These are phyloP conservation scores for Drosophila paulistorum DNA, from an alignment of 1,140 invertebrate species.

Conservation along the genomic window DNA sequence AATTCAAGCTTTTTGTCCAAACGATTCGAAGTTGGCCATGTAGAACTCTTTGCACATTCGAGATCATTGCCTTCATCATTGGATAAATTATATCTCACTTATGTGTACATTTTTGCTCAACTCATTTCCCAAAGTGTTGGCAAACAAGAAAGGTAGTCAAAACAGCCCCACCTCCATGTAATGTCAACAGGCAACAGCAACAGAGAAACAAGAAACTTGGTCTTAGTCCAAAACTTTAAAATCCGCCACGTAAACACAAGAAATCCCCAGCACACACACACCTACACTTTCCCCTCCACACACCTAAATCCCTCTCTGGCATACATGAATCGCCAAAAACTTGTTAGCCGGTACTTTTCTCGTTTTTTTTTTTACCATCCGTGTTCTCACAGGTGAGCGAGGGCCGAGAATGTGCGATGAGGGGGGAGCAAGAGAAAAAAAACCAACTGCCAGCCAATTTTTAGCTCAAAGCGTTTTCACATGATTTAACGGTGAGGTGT, in stretches of 20 bases:
- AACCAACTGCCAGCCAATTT: slow-evolving; percentile 46
- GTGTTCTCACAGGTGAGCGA: slow-evolving; percentile 17
- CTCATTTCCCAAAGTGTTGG: slow-evolving; percentile 3
- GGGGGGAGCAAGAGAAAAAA: not conserved
- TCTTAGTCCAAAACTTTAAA: slow-evolving; percentile 37
- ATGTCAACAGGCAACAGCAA: slow-evolving; percentile 28
- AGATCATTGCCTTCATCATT: not conserved
- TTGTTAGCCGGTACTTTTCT: slow-evolving; percentile 25
- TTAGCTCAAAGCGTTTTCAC: slow-evolving; percentile 62
- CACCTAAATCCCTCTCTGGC: slow-evolving; percentile 24
- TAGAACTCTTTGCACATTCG: not conserved
- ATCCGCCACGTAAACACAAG: slow-evolving; percentile 26
- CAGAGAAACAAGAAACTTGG: slow-evolving; percentile 14
- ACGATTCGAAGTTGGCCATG: not conserved
- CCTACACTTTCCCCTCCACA: not conserved
- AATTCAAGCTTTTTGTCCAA: too few relatives aligned
- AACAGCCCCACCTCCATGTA: slow-evolving; percentile 18
- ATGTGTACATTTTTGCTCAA: not conserved
- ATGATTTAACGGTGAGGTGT: slow-evolving; percentile 59
- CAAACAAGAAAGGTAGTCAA: slow-evolving; percentile 33
- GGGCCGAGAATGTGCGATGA: not conserved
- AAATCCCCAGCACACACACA: slow-evolving; percentile 2
- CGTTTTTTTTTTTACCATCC: slow-evolving; percentile 9
- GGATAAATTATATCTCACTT: slow-evolving; percentile 7
- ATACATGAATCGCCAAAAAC: slow-evolving; percentile 44